Percentiles rank a stretch among this genome's conserved stretches.
phyloP scores from a whole-genome alignment of 2,113 vertebrate species.

The Bufo bufo region DNA sequence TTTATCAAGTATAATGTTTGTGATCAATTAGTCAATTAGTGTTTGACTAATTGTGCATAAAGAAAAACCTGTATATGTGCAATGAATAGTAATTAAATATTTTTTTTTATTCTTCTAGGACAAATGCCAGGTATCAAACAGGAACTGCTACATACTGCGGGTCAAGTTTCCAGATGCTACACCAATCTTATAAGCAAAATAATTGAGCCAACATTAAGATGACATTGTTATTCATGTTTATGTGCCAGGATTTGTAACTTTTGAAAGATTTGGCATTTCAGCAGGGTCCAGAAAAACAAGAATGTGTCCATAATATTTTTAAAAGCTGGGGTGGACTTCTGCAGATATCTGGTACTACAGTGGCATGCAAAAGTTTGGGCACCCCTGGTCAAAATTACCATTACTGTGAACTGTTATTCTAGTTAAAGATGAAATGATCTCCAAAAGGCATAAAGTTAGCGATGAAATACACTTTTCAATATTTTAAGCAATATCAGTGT shows the following conservation, averaged over 20 bases:
- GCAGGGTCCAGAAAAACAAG: too few relatives aligned
- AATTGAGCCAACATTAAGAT: slow-evolving; percentile 63
- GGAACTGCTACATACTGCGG: slow-evolving; percentile 73
- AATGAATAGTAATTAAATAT: background rate
- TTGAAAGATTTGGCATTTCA: background rate
- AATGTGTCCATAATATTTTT: too few relatives aligned
- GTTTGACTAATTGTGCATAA: background rate
- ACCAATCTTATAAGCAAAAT: slow-evolving; percentile 73
- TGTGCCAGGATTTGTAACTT: background rate
- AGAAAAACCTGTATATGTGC: background rate
- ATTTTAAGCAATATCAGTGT: too few relatives aligned
- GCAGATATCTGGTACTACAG: too few relatives aligned
- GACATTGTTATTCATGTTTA: background rate
- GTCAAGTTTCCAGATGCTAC: slow-evolving; percentile 71
- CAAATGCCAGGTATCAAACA: slow-evolving; percentile 58
- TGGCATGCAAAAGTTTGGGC: too few relatives aligned
- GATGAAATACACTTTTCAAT: too few relatives aligned
- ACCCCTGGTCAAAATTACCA: too few relatives aligned
- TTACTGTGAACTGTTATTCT: too few relatives aligned
- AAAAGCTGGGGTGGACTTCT: too few relatives aligned
- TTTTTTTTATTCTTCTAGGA: slow-evolving; percentile 67
- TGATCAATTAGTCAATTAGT: background rate
- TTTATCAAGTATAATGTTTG: background rate
- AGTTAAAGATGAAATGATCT: too few relatives aligned
- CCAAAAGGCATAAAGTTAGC: too few relatives aligned